These are phyloP conservation scores for Apodemus speciosus DNA, from an alignment of 2,113 vertebrate genomes.

Conservation along the genomic window DNA sequence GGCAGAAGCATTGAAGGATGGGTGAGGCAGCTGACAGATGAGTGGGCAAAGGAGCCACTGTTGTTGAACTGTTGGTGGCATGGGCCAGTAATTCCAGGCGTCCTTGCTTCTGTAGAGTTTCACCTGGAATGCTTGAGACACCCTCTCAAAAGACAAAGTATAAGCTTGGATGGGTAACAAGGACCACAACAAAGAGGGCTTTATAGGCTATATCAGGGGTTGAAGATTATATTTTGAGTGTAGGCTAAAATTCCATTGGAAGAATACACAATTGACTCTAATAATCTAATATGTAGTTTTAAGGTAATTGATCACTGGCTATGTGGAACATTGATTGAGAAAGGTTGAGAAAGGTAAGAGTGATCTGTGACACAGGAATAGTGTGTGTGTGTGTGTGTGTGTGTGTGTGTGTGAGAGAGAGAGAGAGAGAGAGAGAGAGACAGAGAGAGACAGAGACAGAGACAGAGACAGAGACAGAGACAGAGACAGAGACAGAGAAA, in stretches of 20 bases:
- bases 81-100: not conserved
- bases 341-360: not conserved
- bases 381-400: not conserved
- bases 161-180: not conserved
- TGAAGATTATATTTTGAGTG: not conserved
- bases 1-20: not conserved
- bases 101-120: not conserved
- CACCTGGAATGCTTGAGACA: not conserved
- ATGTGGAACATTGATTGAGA: not conserved
- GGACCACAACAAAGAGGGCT: not conserved
- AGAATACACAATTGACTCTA: not conserved
- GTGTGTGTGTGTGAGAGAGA: not conserved
- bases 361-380: not conserved
- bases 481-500: not conserved
- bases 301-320: not conserved
- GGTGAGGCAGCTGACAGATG: not conserved
- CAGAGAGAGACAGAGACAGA: too few species aligned
- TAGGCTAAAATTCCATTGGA: not conserved
- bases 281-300: constrained; percentile 17
- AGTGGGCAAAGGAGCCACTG: not conserved
- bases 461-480: not conserved
- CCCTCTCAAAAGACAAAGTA: not conserved
- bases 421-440: not conserved
- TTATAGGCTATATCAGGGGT: not conserved
- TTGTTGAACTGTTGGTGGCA: not conserved